Percentiles rank a stretch among this genome's conserved stretches.
Conservation (phyloP, 1,140 invertebrate genomes). For the Drosophila mayri region DNA sequence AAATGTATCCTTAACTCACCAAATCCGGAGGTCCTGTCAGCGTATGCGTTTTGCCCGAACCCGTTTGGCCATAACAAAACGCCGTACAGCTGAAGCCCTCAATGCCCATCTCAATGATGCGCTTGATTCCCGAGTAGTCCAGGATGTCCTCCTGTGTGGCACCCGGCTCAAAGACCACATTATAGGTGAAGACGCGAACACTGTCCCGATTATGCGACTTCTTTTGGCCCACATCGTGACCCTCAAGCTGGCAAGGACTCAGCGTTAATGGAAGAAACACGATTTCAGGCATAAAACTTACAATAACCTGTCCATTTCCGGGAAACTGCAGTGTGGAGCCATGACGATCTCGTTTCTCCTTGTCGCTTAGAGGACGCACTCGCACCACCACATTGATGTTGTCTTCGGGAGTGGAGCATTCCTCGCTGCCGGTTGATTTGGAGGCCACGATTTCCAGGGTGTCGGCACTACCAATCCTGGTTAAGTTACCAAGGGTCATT, state of each 20-base stretch:
- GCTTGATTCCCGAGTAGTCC: slow-evolving; percentile 93
- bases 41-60: slow-evolving; percentile 98
- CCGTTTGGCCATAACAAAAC: slow-evolving; percentile 98
- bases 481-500: neutral
- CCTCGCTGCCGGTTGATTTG: slow-evolving; percentile 78
- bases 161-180: slow-evolving; percentile 95
- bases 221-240: slow-evolving; percentile 80
- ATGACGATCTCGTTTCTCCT: slow-evolving; percentile 88
- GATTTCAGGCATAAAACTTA: slow-evolving; percentile 84
- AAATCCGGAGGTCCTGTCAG: slow-evolving; percentile 95
- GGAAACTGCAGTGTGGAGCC: slow-evolving; percentile 90
- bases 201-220: slow-evolving; percentile 86
- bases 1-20: slow-evolving; percentile 86
- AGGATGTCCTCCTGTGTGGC: slow-evolving; percentile 93
- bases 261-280: too few species aligned
- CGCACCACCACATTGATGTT: slow-evolving; percentile 93
- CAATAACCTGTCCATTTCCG: slow-evolving; percentile 91
- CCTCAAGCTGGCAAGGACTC: slow-evolving; percentile 83
- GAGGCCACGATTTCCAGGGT: slow-evolving; percentile 82
- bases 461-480: slow-evolving; percentile 81
- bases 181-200: slow-evolving; percentile 93
- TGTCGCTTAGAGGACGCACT: slow-evolving; percentile 89
- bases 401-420: slow-evolving; percentile 87
- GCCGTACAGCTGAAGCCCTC: slow-evolving; percentile 97
- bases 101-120: slow-evolving; percentile 95